phyloP scores from a whole-genome alignment of 92 coral and sea anemone species.

The Blastomussa wellsi region DNA sequence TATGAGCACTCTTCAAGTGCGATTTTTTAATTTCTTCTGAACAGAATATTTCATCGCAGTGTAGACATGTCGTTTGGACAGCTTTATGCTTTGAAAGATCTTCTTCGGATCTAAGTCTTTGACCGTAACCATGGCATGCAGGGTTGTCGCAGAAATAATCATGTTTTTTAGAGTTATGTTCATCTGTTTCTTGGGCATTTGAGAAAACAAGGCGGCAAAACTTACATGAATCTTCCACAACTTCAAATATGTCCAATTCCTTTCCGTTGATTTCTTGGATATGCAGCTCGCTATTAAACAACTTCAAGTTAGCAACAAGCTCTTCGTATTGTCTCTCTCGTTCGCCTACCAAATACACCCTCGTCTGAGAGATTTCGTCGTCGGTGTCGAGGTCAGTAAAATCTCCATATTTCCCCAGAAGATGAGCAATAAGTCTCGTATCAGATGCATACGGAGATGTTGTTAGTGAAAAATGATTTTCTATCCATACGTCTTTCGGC shows the following conservation, averaged over 20 bases:
- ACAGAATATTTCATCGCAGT: slow-evolving; percentile 75
- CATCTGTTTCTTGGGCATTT: slow-evolving; percentile 45
- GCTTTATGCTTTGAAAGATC: slow-evolving; percentile 62
- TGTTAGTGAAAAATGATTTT: slow-evolving; percentile 71
- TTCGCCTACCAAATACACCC: slow-evolving; percentile 71
- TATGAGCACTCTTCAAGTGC: slow-evolving; percentile 74
- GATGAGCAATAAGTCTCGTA: slow-evolving; percentile 62
- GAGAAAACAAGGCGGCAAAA: slow-evolving; percentile 79
- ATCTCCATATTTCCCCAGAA: slow-evolving; percentile 59
- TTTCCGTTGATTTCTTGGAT: slow-evolving; percentile 74
- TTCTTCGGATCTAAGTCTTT: slow-evolving; percentile 69
- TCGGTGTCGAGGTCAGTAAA: slow-evolving; percentile 42
- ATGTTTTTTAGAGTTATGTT: slow-evolving; percentile 63
- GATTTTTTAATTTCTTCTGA: slow-evolving; percentile 46
- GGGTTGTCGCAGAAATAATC: slow-evolving; percentile 79
- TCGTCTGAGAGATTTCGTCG: slow-evolving; percentile 20
- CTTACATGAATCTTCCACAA: slow-evolving; percentile 65
- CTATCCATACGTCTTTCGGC: slow-evolving; percentile 72
- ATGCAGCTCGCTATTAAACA: slow-evolving; percentile 41
- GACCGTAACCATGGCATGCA: slow-evolving; percentile 53
- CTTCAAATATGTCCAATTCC: slow-evolving; percentile 65
- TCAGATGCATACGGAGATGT: slow-evolving; percentile 95
- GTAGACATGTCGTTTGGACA: slow-evolving; percentile 63
- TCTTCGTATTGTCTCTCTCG: slow-evolving; percentile 86
- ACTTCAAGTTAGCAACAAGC: slow-evolving; percentile 68